Conservation (phyloP, 2,888 invertebrate genomes). For the Drymonia ruficornis region DNA sequence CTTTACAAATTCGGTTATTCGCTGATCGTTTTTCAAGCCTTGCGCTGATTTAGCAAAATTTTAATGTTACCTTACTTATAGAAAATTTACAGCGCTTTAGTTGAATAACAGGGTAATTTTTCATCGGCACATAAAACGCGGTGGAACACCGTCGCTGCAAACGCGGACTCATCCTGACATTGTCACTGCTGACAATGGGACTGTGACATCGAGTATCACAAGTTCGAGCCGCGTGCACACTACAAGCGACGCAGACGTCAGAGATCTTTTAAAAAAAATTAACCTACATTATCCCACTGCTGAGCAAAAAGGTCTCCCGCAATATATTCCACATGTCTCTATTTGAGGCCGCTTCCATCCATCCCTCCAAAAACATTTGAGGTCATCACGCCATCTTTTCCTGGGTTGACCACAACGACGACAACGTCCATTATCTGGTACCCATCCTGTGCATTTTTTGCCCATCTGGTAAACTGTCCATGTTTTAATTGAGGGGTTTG, state of each 20-base stretch:
- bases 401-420: too few species aligned
- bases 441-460: too few species aligned
- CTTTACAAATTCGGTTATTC: conserved; percentile 1
- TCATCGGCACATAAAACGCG: conserved; percentile 58
- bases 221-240: conserved; percentile 16
- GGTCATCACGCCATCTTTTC: too few species aligned
- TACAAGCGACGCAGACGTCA: neutral
- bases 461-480: too few species aligned
- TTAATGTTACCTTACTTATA: conserved; percentile 21
- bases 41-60: conserved; percentile 36
- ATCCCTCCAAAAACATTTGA: too few species aligned
- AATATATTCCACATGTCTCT: too few species aligned
- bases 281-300: too few species aligned
- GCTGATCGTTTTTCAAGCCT: conserved; percentile 2
- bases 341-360: too few species aligned
- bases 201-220: conserved; percentile 67
- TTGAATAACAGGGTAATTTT: conserved; percentile 71
- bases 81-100: conserved; percentile 11
- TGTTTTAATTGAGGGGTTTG: too few species aligned
- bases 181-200: conserved; percentile 62
- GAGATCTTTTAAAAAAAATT: too few species aligned
- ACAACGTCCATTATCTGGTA: too few species aligned
- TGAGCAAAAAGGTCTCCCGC: too few species aligned
- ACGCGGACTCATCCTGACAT: conserved; percentile 62
- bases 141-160: conserved; percentile 59